Evolutionary conservation across 1,140 invertebrate species (phyloP).

Genomic region (Trachymyrmex cornetzi): DNA sequence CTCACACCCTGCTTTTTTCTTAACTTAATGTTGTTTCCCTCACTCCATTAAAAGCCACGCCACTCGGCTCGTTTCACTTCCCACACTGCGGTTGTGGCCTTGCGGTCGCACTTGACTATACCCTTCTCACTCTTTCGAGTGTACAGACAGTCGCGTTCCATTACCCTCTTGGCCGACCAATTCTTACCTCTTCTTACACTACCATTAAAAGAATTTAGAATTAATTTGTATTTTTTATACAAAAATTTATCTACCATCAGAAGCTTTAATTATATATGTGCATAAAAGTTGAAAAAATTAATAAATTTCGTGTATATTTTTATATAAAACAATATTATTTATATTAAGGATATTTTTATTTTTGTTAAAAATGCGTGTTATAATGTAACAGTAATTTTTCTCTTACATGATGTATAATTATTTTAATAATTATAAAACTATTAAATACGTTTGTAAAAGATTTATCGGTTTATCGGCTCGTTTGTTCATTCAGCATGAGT

Average conservation of each 20-base stretch:
- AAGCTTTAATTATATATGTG: neutral
- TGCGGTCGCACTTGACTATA: slow-evolving; percentile 75
- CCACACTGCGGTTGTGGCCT: slow-evolving; percentile 83
- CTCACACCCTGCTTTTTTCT: slow-evolving; percentile 81
- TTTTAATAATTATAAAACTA: neutral
- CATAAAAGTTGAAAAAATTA: neutral
- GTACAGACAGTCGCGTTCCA: slow-evolving; percentile 77
- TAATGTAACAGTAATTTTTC: neutral
- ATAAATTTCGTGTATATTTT: neutral
- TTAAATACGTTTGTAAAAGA: neutral
- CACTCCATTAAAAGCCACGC: slow-evolving; percentile 86
- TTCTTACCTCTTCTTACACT: slow-evolving; percentile 70
- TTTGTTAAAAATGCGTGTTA: neutral
- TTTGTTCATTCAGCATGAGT: slow-evolving; percentile 7
- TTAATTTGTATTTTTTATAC: slow-evolving; percentile 57
- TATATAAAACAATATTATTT: neutral
- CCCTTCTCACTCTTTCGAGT: slow-evolving; percentile 69
- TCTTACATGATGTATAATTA: neutral
- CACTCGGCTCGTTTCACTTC: slow-evolving; percentile 85
- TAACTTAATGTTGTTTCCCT: slow-evolving; percentile 85
- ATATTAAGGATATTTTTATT: neutral
- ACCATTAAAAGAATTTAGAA: slow-evolving; percentile 63
- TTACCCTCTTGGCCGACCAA: slow-evolving; percentile 76
- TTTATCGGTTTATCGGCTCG: neutral
- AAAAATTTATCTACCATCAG: slow-evolving; percentile 22